Evolutionary conservation across 23 tunicate species (phyloP), one percentile per base, ranked within the genome.

Genomic region (Trididemnum miniatum): DNA sequence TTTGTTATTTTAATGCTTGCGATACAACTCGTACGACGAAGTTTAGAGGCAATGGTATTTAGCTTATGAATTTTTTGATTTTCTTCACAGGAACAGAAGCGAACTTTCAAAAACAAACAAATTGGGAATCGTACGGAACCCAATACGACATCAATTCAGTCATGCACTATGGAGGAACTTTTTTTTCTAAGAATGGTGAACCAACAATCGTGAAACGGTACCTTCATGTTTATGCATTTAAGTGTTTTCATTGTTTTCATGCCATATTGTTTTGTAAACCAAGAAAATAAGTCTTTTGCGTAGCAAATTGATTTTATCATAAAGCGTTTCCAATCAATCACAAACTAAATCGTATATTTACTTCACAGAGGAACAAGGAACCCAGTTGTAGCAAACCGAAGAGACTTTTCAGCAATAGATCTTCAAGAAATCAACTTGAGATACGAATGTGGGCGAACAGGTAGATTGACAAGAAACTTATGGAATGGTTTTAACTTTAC

Each of bases 111-210:
- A 86, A 86, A 34, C 77, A 65, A 79, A 51, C 31, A 4, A 31
- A 2, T 1, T 79, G 80, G 80, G 52, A 79, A 31, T 9, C 39
- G 1, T 81, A 37, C 51, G 78, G 78, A 7, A 51, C 86, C 34
- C 31, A 33, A 0, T 87, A 87, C 66, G 91, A 87, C 44, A 26
- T 80, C 3, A 85, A 72, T 38, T 87, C 91, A 4, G 86, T 87
- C 2, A 87, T 87, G 91, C 91, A 87, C 29, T 87, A 87, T 59
- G 91, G 91, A 22, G 91, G 91, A 20, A 31, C 31, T 30, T 81
- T 52, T 51, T 87, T 87, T 75, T 50, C 82, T 26, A 31, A 24
- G 32, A 72, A 79, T 60, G 71, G 40, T 1, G 12, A 73, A 22
- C 84, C 90, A 20, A 86, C 84, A 35, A 79, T 86, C 37, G 34